Conservation (phyloP, 1,140 invertebrate genomes). For the Megalopta genalis region DNA sequence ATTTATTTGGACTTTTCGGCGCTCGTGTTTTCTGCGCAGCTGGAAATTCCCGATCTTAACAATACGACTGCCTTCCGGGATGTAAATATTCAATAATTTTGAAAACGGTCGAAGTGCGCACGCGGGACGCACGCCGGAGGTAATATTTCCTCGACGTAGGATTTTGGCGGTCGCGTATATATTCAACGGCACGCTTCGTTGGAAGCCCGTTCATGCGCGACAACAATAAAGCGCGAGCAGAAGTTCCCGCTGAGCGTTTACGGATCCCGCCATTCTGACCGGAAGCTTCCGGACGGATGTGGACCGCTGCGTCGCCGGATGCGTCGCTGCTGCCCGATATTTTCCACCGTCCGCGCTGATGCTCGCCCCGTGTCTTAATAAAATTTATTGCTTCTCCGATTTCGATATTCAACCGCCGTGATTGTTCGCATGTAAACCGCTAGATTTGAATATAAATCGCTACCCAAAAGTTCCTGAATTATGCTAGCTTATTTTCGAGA, state of each 20-base stretch:
- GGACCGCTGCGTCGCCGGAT: conserved; percentile 57
- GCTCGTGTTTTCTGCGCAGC: no score
- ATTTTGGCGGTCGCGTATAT: not conserved
- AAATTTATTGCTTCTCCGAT: conserved; percentile 13
- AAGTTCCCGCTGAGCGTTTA: conserved; percentile 55
- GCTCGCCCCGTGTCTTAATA: conserved; percentile 36
- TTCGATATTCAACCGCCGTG: not conserved
- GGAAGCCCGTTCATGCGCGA: conserved; percentile 33
- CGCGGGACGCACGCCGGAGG: not conserved
- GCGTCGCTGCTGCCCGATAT: conserved; percentile 42
- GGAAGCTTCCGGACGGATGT: conserved; percentile 55
- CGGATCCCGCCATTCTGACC: conserved; percentile 32
- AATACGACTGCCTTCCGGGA: no score
- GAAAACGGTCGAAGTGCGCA: not conserved
- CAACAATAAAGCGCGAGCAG: conserved; percentile 57
- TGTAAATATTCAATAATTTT: not conserved
- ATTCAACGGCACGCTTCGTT: conserved; percentile 35
- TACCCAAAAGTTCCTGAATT: no score
- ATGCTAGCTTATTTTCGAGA: no score
- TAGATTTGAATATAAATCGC: no score
- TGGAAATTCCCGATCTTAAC: no score
- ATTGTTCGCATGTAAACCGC: not conserved
- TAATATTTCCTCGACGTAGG: not conserved
- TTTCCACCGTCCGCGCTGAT: conserved; percentile 38
- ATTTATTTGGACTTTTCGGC: no score